Conservation (phyloP, 2,888 invertebrate genomes). For the Apamea monoglypha region DNA sequence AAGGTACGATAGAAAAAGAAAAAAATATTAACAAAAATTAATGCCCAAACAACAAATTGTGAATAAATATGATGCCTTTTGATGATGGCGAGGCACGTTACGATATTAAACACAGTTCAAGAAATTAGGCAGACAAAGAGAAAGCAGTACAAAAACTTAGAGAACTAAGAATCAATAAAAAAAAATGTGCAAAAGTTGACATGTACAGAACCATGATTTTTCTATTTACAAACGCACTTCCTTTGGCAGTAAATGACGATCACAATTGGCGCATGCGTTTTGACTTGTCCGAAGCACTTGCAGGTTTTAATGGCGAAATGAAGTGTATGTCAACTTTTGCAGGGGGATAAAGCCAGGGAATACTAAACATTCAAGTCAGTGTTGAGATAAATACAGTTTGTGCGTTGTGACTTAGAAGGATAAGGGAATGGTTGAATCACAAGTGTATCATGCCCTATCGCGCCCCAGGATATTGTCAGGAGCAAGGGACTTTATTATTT, state of each 20-base stretch:
- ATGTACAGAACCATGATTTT: constrained; percentile 52
- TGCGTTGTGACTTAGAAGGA: constrained; percentile 18
- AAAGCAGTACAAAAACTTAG: constrained; percentile 53
- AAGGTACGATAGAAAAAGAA: constrained; percentile 53
- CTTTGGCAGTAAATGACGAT: constrained; percentile 34
- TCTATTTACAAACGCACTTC: constrained; percentile 52
- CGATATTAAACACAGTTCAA: constrained; percentile 41
- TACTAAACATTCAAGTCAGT: constrained; percentile 23
- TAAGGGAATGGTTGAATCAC: neutral
- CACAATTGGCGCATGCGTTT: constrained; percentile 59
- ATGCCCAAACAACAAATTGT: constrained; percentile 47
- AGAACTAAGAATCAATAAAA: constrained; percentile 30
- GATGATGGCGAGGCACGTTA: constrained; percentile 17
- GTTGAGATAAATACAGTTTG: constrained; percentile 15
- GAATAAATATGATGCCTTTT: constrained; percentile 53
- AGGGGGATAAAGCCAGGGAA: constrained; percentile 21
- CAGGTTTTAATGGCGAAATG: constrained; percentile 31
- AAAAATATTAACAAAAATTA: constrained; percentile 61
- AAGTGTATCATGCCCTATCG: constrained; percentile 5
- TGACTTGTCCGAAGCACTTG: constrained; percentile 10
- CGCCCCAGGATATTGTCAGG: neutral
- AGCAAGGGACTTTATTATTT: neutral
- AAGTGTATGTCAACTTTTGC: constrained; percentile 60
- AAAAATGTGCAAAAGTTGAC: constrained; percentile 57
- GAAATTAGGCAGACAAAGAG: constrained; percentile 32